Evolutionary conservation across 2,888 invertebrate species (phyloP).

Genomic region (Philaethria dido): DNA sequence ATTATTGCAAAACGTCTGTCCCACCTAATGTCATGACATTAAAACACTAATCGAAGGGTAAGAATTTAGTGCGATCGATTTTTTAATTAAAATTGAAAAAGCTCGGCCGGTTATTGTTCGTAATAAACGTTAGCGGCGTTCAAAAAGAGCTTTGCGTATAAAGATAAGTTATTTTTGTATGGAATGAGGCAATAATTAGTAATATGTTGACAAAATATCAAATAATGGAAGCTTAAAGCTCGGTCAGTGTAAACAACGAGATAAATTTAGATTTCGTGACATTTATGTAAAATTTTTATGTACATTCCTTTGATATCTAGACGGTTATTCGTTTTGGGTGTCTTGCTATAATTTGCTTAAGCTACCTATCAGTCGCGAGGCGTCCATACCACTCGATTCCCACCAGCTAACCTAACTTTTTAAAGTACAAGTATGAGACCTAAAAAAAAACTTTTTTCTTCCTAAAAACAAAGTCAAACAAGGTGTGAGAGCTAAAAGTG

Average conservation of each 20-base stretch:
- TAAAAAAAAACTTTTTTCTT: too few species aligned
- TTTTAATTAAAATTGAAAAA: constrained; percentile 44
- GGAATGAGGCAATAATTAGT: constrained; percentile 7
- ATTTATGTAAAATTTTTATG: background rate
- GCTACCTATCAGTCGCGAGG: too few species aligned
- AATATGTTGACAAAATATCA: constrained; percentile 7
- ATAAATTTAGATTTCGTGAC: background rate
- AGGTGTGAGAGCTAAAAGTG: too few species aligned
- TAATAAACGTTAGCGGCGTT: constrained; percentile 33
- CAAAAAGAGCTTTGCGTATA: constrained; percentile 8
- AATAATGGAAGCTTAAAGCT: constrained; percentile 14
- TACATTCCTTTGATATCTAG: too few species aligned
- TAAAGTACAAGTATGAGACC: too few species aligned
- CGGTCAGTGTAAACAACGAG: constrained; percentile 18
- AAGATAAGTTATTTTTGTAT: constrained; percentile 20
- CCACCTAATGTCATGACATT: constrained; percentile 22
- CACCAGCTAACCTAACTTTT: too few species aligned
- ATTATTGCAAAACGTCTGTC: constrained; percentile 1
- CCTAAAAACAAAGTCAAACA: too few species aligned
- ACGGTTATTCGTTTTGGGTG: too few species aligned
- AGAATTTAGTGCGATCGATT: constrained; percentile 30
- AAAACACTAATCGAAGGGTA: constrained; percentile 23
- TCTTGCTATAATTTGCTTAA: too few species aligned
- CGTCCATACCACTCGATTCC: too few species aligned
- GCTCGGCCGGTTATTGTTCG: constrained; percentile 22